A percentile compares a stretch with the other conserved stretches of the same genome.
phyloP scores from a whole-genome alignment of 2,113 vertebrate genomes.

The Thunnus thynnus region DNA sequence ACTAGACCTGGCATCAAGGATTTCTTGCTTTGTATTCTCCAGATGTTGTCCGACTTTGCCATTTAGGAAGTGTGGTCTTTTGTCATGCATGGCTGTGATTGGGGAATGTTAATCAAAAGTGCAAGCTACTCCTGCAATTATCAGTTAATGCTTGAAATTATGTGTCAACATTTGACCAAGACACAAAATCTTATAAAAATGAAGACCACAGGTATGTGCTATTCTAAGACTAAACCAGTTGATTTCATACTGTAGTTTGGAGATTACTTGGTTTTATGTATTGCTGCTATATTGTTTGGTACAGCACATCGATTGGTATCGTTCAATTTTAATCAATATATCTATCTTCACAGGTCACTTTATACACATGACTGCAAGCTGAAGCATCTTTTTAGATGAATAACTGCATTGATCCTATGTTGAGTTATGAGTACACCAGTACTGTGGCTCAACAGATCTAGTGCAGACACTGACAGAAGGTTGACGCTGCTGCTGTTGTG shows the following conservation, averaged over 20 bases:
- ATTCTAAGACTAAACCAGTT: not conserved
- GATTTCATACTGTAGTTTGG: not conserved
- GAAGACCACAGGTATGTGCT: not conserved
- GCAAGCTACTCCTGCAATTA: constrained; percentile 19
- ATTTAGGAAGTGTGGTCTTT: constrained; percentile 38
- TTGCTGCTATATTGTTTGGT: too few species aligned
- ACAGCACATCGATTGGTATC: too few species aligned
- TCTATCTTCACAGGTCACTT: not conserved
- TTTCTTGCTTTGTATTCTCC: constrained; percentile 39
- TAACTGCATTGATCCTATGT: not conserved
- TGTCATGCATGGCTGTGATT: constrained; percentile 26
- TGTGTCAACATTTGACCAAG: not conserved
- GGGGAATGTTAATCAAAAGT: constrained; percentile 19
- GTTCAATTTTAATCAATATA: not conserved
- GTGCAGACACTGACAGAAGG: not conserved
- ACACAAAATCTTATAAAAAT: not conserved
- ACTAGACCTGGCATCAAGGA: constrained; percentile 34
- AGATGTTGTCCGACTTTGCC: constrained; percentile 72
- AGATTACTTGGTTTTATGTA: too few species aligned
- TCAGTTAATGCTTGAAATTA: constrained; percentile 15
- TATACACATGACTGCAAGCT: not conserved
- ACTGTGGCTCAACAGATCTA: not conserved
- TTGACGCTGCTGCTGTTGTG: not conserved
- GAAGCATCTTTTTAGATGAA: not conserved
- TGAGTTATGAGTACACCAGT: not conserved